Base-by-base conservation (phyloP, 2,113 vertebrate genomes). In the Promerops cafer region DNA sequence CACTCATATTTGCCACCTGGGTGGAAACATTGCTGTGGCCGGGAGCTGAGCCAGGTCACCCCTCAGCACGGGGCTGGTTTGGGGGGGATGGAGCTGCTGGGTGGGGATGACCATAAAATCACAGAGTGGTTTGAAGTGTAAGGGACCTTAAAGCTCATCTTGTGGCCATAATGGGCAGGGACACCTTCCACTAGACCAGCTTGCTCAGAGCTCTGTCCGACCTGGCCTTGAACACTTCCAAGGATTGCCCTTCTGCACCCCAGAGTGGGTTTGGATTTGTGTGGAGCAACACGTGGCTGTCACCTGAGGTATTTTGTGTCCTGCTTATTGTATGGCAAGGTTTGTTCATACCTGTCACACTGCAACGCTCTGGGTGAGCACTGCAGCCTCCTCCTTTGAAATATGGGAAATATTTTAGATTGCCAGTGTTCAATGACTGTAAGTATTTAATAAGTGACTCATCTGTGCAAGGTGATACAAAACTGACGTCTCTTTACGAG, bases 361-460 rank as follows among this genome's bases (percentile, higher is more conserved):
- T 69, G 0, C 42, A n/a, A 1, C 1, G 0, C 30, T 45, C 31
- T 4, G 2, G 30, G 9, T 39, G n/a, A 87, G 33, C 37, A 3
- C 53, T 83, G 76, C 66, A 76, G 49, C 71, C 66, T n/a, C 57
- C 42, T 74, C 5, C 72, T 82, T n/a, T 57, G 52, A 79, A 66
- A 49, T 70, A n/a, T 16, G 50, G 33, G 76, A 71, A 92, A 26
- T 91, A 26, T 11, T 82, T 85, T 37, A 71, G 52, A 70, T 44
- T 56, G 8, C 16, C 33, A 53, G 33, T 28, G 53, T 71, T 86
- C 13, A 30, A 16, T 63, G 59, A n/a, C 65, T 70, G 0, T 16
- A 35, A 57, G 35, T 31, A 10, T 84, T 71, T 69, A 59, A 10
- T 78, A 21, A 69, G 45, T 83, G 37, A 52, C 70, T 89, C 87